A percentile compares a stretch with the other conserved stretches of the same genome.
These are phyloP conservation scores for Pseudomyrmex concolor DNA, from an alignment of 1,140 invertebrate species.

Conservation along the genomic window DNA sequence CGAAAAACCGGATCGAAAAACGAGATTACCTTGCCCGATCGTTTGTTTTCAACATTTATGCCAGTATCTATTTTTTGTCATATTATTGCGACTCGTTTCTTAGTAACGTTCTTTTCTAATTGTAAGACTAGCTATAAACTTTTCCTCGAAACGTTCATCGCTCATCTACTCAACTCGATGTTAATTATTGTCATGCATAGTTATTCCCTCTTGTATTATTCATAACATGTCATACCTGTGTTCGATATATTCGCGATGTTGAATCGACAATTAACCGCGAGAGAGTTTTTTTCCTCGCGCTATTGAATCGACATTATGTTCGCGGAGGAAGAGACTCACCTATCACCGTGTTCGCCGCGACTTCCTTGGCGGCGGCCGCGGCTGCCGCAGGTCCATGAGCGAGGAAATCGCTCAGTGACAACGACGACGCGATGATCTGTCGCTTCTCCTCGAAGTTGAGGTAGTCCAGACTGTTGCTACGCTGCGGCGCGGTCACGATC, in stretches of 20 bases:
- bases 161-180: background rate
- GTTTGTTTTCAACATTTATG: background rate
- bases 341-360: conserved; percentile 85
- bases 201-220: background rate
- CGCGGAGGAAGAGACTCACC: conserved; percentile 76
- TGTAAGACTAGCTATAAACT: background rate
- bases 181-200: background rate
- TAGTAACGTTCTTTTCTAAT: background rate
- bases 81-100: background rate
- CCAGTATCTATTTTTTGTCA: background rate
- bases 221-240: background rate
- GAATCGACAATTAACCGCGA: no score
- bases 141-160: background rate
- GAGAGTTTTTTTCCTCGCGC: background rate
- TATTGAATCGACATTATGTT: background rate
- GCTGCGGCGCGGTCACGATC: conserved; percentile 87
- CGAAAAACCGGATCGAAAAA: background rate
- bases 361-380: conserved; percentile 87
- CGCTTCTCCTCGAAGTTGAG: conserved; percentile 96
- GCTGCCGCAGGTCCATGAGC: conserved; percentile 88
- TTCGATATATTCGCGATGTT: no score
- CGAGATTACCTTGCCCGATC: background rate
- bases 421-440: conserved; percentile 93
- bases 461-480: conserved; percentile 94
- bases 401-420: conserved; percentile 94